Percentiles rank a stretch among this genome's conserved stretches.
phyloP scores from a whole-genome alignment of 1,140 invertebrate species.

The Goniozus legneri region DNA sequence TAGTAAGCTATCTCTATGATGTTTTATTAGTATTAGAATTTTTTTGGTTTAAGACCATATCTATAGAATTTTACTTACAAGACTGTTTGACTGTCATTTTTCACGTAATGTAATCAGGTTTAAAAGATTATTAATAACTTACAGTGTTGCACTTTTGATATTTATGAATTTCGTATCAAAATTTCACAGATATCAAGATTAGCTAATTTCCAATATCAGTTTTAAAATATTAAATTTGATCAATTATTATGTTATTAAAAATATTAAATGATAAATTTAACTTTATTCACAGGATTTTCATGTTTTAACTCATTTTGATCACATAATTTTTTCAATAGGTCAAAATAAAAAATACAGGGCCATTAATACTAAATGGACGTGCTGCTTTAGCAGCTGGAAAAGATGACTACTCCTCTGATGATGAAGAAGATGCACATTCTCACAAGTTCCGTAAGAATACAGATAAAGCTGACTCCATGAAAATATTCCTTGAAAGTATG shows the following conservation, averaged over 20 bases:
- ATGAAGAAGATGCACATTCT: conserved; percentile 53
- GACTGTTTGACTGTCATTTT: too few relatives aligned
- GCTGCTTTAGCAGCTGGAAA: conserved; percentile 74
- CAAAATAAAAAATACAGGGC: conserved; percentile 59
- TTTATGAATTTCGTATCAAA: too few relatives aligned
- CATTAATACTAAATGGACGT: conserved; percentile 71
- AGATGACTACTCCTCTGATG: conserved; percentile 71
- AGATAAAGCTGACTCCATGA: conserved; percentile 62
- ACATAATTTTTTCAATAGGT: conserved; percentile 40
- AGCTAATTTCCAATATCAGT: too few relatives aligned
- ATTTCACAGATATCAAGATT: too few relatives aligned
- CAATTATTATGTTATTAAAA: conserved; percentile 2
- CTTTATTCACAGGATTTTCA: conserved; percentile 3
- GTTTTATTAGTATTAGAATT: conserved; percentile 48
- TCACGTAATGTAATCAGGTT: too few relatives aligned
- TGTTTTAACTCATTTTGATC: conserved; percentile 35
- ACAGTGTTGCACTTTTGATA: too few relatives aligned
- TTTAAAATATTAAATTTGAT: too few relatives aligned
- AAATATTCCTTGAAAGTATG: conserved; percentile 69
- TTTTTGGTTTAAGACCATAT: conserved; percentile 23
- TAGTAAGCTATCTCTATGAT: conserved; percentile 56
- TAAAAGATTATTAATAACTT: too few relatives aligned
- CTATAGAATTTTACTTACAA: too few relatives aligned
- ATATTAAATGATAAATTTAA: conserved; percentile 11
- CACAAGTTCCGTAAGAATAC: conserved; percentile 61